These are phyloP conservation scores for Nesidiocoris tenuis DNA, from an alignment of 2,888 invertebrate genomes.

Conservation along the genomic window DNA sequence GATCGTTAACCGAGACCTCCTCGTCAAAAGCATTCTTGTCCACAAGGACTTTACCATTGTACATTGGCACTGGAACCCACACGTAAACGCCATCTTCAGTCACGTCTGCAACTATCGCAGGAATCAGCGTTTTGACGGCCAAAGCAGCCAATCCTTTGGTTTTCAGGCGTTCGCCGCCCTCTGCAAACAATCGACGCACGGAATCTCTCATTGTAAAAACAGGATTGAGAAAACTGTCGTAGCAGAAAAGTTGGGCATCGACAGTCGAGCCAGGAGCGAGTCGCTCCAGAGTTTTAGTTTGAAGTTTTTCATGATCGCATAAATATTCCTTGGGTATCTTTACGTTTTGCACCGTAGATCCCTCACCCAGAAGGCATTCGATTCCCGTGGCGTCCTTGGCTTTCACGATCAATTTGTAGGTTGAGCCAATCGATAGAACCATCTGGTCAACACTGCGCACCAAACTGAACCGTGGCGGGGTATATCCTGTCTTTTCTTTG, in stretches of 20 bases:
- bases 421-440: constrained; percentile 38
- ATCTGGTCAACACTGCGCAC: constrained; percentile 39
- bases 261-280: constrained; percentile 7
- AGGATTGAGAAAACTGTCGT: constrained; percentile 9
- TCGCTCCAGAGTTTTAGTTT: not conserved
- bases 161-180: not conserved
- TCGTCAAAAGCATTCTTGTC: not conserved
- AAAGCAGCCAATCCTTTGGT: constrained; percentile 5
- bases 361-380: constrained; percentile 10
- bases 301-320: constrained; percentile 2
- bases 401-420: constrained; percentile 33
- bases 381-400: not conserved
- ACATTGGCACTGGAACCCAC: constrained; percentile 22
- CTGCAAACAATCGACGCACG: constrained; percentile 14
- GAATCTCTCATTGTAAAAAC: constrained; percentile 33
- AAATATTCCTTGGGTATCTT: constrained; percentile 3
- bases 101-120: constrained; percentile 11
- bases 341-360: not conserved
- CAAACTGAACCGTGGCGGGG: constrained; percentile 38
- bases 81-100: constrained; percentile 10
- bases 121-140: not conserved
- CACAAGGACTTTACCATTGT: constrained; percentile 22
- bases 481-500: constrained; percentile 52
- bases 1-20: not conserved
- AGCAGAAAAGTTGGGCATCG: constrained; percentile 28